A percentile compares a stretch with the other conserved stretches of the same genome.
Conservation (phyloP, 2,797 vertebrate species). For the Echeneis naucrates region DNA sequence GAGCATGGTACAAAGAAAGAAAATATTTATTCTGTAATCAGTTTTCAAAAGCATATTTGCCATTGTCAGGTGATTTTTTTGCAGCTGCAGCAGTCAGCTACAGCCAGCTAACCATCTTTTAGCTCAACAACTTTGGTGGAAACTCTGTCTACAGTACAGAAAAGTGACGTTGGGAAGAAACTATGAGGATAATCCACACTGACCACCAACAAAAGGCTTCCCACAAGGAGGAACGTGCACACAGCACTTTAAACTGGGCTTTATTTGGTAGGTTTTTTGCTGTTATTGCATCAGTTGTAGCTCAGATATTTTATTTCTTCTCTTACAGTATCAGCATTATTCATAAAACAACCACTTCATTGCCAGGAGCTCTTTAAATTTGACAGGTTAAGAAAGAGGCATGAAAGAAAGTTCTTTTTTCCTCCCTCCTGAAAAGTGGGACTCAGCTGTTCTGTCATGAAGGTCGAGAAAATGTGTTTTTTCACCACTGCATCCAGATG, state of each 20-base stretch:
- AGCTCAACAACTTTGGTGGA: constrained; percentile 48
- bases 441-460: constrained; percentile 27
- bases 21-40: too few relatives aligned
- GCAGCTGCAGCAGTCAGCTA: constrained; percentile 29
- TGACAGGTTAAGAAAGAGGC: constrained; percentile 27
- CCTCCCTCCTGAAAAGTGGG: constrained; percentile 19
- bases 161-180: constrained; percentile 19
- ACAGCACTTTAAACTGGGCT: constrained; percentile 31
- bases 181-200: constrained; percentile 25
- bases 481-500: constrained; percentile 39
- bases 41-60: too few relatives aligned
- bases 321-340: constrained; percentile 9
- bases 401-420: constrained; percentile 36
- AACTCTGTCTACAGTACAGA: constrained; percentile 50
- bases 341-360: constrained; percentile 24
- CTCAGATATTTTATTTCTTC: constrained; percentile 29
- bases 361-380: constrained; percentile 34
- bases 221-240: constrained; percentile 8
- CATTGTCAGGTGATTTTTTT: constrained; percentile 26
- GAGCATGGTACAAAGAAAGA: not conserved
- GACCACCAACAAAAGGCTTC: constrained; percentile 18
- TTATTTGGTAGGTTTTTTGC: constrained; percentile 31
- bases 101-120: constrained; percentile 27
- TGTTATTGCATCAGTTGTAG: constrained; percentile 22
- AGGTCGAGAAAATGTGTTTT: constrained; percentile 17